Evolutionary conservation across 64 coral and sea anemone genomes (phyloP).

Genomic region (Catalaphyllia jardinei): DNA sequence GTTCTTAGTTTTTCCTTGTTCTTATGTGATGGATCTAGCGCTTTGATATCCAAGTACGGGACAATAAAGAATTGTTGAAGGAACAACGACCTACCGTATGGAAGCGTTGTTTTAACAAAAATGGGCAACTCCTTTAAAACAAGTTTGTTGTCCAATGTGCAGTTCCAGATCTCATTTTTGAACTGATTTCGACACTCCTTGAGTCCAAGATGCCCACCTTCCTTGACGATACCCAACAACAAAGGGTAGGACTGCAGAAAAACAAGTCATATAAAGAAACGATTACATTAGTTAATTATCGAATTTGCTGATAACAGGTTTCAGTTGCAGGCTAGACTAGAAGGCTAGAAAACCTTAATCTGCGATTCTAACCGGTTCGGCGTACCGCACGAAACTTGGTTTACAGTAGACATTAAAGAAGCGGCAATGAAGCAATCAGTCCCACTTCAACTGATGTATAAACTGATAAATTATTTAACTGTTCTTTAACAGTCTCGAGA

Average conservation of each 20-base stretch:
- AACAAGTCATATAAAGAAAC: background rate
- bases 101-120: slow-evolving; percentile 17
- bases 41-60: too few species aligned
- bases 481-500: too few species aligned
- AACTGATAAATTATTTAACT: too few species aligned
- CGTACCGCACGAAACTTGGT: too few species aligned
- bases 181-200: slow-evolving; percentile 25
- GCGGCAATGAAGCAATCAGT: too few species aligned
- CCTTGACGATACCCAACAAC: slow-evolving; percentile 1
- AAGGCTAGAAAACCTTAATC: background rate
- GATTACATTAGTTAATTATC: slow-evolving; percentile 19
- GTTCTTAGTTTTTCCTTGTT: too few species aligned
- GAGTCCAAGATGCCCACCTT: slow-evolving; percentile 1
- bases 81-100: background rate
- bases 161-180: slow-evolving; percentile 44
- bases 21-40: too few species aligned
- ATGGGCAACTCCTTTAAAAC: slow-evolving; percentile 4
- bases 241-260: background rate
- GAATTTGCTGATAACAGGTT: slow-evolving; percentile 18
- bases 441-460: too few species aligned
- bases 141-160: slow-evolving; percentile 2
- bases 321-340: background rate
- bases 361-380: background rate
- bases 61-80: background rate
- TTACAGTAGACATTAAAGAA: too few species aligned